Conservation (phyloP, 2,797 vertebrate genomes). For the Graptemys geographica region DNA sequence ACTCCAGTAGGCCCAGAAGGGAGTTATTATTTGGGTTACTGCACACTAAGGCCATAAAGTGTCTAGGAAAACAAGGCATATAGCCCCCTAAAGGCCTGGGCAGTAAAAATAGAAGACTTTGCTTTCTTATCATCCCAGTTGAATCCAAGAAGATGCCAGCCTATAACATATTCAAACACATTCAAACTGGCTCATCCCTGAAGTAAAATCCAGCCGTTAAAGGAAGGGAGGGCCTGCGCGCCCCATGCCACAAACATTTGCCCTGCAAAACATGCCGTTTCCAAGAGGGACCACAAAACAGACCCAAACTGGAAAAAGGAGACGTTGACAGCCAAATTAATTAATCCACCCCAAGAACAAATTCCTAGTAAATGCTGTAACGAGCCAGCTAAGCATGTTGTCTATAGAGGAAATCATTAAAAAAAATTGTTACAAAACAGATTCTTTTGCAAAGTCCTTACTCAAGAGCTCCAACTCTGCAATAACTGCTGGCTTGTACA, state of each 20-base stretch:
- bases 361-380: conserved; percentile 59
- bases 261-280: neutral
- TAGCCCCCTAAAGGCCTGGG: neutral
- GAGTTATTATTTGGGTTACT: neutral
- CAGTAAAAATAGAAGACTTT: neutral
- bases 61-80: neutral
- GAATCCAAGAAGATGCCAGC: neutral
- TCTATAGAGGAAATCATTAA: conserved; percentile 33
- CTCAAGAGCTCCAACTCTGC: conserved; percentile 21
- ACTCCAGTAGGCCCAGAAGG: neutral
- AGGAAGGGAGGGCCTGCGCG: neutral
- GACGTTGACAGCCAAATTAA: conserved; percentile 21
- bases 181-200: neutral
- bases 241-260: neutral
- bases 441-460: conserved; percentile 27
- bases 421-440: conserved; percentile 33
- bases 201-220: neutral
- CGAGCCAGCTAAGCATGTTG: conserved; percentile 36
- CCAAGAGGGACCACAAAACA: neutral
- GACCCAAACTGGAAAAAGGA: neutral
- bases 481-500: neutral
- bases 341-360: conserved; percentile 37
- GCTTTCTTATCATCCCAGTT: neutral
- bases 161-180: neutral
- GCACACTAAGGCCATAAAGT: neutral